Evolutionary conservation across 1,140 invertebrate genomes (phyloP), one percentile per base, ranked within the genome.

Genomic region (Diploscapter pachys): DNA sequence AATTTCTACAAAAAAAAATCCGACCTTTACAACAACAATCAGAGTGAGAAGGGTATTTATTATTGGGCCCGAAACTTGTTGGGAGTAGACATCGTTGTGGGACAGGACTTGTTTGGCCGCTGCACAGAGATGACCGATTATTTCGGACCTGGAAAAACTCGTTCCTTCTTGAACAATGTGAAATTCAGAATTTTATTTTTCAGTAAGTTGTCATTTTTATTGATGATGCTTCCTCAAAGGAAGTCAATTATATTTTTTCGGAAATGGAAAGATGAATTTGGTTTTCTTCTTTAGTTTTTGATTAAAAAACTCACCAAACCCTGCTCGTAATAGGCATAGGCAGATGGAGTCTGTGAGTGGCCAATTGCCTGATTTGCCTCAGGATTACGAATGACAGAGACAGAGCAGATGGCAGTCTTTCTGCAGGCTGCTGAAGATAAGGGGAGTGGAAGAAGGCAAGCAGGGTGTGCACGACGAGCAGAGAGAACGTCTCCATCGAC

Each of bases 361-460:
- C 83, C 57, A 59, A 71, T 53, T 64, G 81, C 71, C 63, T 55
- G 65, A 54, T 72, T 3, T 69, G 52, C n/a, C 78, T 61, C 5
- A 82, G 75, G 52, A 78, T 78, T 48, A 61, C 70, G 54, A 76
- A 76, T 13, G 75, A 76, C 4, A 76, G 65, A 56, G 65, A 70
- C 5, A 76, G n/a, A 6, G 75, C 69, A 6, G 72, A 76, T 71
- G 78, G 52, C 67, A 78, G 13, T 4, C 81, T 74, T 48, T 84
- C 83, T 6, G 81, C 84, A 31, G 74, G 71, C 5, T 79, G 59
- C 9, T 69, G 49, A 5, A 84, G 31, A 67, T 84, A 84, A 2
- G 82, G 84, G 51, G 76, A 79, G 54, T 79, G 76, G 54, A 84
- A 84, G 73, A 85, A 84, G 53, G 72, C 74, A 8, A 78, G 76